These are phyloP conservation scores for Clinocottus analis DNA, from an alignment of 2,113 vertebrate species.

Conservation along the genomic window DNA sequence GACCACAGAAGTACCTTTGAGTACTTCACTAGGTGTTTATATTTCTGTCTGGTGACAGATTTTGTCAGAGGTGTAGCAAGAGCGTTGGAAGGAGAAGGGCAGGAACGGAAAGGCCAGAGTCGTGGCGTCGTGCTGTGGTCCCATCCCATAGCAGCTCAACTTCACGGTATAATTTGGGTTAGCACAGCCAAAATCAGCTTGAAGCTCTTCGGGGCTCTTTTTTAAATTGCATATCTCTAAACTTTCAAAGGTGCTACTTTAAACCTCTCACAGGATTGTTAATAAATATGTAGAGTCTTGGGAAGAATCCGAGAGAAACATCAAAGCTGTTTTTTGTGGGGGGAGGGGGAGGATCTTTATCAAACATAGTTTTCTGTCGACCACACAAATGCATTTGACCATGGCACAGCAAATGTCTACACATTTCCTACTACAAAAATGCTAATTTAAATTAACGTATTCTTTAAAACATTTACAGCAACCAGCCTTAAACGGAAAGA, in stretches of 20 bases:
- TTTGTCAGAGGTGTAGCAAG: too few relatives aligned
- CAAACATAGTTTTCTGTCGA: not conserved
- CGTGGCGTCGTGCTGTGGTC: too few relatives aligned
- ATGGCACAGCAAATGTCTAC: not conserved
- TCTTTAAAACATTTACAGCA: not conserved
- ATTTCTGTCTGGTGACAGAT: not conserved
- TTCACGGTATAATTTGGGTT: not conserved
- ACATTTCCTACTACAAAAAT: not conserved
- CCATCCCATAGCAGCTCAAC: not conserved
- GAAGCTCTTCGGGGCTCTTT: not conserved
- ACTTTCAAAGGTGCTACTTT: not conserved
- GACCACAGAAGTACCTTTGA: not conserved
- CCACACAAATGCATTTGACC: not conserved
- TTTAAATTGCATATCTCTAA: not conserved
- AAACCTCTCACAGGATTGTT: conserved; percentile 4
- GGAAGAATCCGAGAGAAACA: not conserved
- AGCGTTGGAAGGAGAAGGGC: too few relatives aligned
- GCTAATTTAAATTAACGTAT: not conserved
- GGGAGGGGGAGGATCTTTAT: not conserved
- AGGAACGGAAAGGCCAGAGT: too few relatives aligned
- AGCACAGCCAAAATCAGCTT: conserved; percentile 11
- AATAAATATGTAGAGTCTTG: not conserved
- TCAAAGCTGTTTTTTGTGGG: not conserved
- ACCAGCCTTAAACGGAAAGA: not conserved
- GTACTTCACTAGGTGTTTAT: not conserved